Percentiles rank a stretch among this genome's conserved stretches.
Conservation (phyloP, 92 coral and sea anemone genomes). For the Pocillopora meandrina region DNA sequence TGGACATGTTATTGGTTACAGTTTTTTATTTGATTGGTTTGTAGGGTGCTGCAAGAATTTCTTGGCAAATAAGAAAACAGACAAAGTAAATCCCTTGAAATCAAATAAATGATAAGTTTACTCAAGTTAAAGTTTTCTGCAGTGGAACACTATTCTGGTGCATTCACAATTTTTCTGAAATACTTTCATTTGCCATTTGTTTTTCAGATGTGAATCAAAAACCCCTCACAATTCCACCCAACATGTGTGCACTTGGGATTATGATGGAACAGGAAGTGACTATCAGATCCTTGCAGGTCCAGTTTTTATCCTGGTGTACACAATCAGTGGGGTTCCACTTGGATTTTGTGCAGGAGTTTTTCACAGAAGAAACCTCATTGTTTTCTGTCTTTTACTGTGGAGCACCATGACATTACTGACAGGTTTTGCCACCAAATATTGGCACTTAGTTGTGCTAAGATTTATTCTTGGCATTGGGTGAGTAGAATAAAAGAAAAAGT, state of each 20-base stretch:
- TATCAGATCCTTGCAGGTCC: conserved; percentile 98
- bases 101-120: too few species aligned
- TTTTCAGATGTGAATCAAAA: conserved; percentile 66
- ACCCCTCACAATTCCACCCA: conserved; percentile 30
- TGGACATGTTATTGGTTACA: too few species aligned
- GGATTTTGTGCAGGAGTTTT: conserved; percentile 87
- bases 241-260: conserved; percentile 85
- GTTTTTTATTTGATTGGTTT: too few species aligned
- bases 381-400: conserved; percentile 87
- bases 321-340: conserved; percentile 90
- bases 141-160: too few species aligned
- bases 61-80: too few species aligned
- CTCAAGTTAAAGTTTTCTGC: neutral
- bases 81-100: too few species aligned
- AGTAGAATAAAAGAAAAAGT: conserved; percentile 21
- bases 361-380: conserved; percentile 82
- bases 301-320: conserved; percentile 89
- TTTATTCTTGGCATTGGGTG: conserved; percentile 95
- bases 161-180: neutral
- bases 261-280: conserved; percentile 91
- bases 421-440: conserved; percentile 90
- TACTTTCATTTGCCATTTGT: neutral
- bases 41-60: too few species aligned
- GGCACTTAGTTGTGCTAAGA: conserved; percentile 92
- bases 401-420: conserved; percentile 91